phyloP scores from a whole-genome alignment of 1,140 invertebrate genomes.

The Aphaenogaster ashmeadi region DNA sequence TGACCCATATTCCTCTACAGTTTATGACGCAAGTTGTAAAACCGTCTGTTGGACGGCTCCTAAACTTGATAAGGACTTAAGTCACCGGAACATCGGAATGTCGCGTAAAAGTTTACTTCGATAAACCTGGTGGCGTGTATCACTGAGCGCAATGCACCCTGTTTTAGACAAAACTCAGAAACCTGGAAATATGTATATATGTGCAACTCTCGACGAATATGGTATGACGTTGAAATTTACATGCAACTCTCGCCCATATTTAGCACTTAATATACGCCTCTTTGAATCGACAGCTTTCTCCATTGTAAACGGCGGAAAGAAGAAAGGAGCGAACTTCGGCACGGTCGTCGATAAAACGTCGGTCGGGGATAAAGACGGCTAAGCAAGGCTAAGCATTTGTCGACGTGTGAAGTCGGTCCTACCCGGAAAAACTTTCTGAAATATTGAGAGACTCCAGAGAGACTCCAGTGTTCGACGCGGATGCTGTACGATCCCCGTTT shows the following conservation, averaged over 20 bases:
- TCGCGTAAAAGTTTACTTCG: slow-evolving; percentile 64
- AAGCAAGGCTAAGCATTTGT: slow-evolving; percentile 78
- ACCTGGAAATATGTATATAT: not conserved
- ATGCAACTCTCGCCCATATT: not conserved
- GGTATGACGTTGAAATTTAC: not conserved
- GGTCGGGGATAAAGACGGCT: slow-evolving; percentile 66
- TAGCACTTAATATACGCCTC: not conserved
- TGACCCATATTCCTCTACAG: slow-evolving; percentile 19
- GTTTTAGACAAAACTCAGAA: not conserved
- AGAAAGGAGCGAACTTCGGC: slow-evolving; percentile 23
- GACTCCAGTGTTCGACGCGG: slow-evolving; percentile 79
- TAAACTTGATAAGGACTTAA: slow-evolving; percentile 61
- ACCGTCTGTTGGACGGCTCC: slow-evolving; percentile 44
- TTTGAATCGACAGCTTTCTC: slow-evolving; percentile 34
- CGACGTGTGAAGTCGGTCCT: slow-evolving; percentile 75
- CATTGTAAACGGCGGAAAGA: slow-evolving; percentile 21
- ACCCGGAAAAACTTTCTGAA: slow-evolving; percentile 82
- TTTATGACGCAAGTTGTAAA: slow-evolving; percentile 64
- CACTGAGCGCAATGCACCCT: not conserved
- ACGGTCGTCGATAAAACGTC: slow-evolving; percentile 68
- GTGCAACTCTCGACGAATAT: not conserved
- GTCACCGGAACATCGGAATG: slow-evolving; percentile 49
- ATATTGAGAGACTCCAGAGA: slow-evolving; percentile 83
- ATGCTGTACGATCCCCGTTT: slow-evolving; percentile 34
- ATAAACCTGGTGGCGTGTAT: slow-evolving; percentile 51